Conservation (phyloP, 2,113 vertebrate species). For the Phyllostomus discolor region DNA sequence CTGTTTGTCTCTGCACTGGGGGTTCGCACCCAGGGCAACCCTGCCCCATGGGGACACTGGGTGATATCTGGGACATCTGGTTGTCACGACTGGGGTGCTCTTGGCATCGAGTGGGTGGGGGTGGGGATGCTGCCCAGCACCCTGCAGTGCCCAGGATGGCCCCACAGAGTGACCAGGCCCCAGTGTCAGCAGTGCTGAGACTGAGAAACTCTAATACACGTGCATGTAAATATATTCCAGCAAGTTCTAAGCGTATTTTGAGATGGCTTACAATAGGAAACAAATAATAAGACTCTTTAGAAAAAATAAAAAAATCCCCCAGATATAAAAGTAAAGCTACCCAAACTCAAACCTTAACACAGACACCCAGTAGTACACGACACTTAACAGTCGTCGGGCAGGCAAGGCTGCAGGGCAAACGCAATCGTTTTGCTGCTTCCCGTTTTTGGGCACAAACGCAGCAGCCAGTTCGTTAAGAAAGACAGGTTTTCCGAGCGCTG, state of each 20-base stretch:
- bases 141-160: accelerated
- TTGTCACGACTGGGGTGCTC: accelerated
- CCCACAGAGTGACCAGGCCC: background rate
- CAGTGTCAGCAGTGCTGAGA: background rate
- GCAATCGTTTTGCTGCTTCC: accelerated
- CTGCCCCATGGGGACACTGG: background rate
- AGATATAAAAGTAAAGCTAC: background rate
- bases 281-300: background rate
- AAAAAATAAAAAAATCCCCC: background rate
- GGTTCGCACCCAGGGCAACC: background rate
- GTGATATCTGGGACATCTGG: background rate
- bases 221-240: background rate
- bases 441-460: background rate
- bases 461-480: background rate
- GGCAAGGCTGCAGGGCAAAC: background rate
- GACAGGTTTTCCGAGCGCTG: accelerated
- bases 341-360: background rate
- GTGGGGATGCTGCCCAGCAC: background rate
- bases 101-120: background rate
- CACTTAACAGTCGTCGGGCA: background rate
- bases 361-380: background rate
- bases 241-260: background rate
- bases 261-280: background rate
- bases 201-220: background rate
- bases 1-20: accelerated